Evolutionary conservation across 37 sponge, comb jelly and placozoan species (phyloP).

Genomic region (Bolinopsis microptera): DNA sequence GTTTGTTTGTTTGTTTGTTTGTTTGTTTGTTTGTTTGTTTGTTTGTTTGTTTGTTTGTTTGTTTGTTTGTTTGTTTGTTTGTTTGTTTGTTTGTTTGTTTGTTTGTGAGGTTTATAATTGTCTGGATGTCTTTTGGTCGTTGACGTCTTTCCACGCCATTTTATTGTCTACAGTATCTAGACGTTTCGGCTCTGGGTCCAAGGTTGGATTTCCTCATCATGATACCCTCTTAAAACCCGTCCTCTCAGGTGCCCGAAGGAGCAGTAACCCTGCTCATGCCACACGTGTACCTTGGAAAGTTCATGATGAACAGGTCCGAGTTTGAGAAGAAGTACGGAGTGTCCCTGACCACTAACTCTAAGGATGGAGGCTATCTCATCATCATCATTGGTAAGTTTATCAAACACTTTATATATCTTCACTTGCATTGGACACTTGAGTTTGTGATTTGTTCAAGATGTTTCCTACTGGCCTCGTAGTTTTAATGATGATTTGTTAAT

Average conservation of each 20-base stretch:
- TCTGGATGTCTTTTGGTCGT: too few species aligned
- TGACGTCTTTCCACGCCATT: too few species aligned
- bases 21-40: background rate
- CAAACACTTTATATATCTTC: too few species aligned
- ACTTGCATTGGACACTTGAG: too few species aligned
- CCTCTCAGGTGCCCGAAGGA: conserved; percentile 37
- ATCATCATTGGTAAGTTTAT: conserved; percentile 51
- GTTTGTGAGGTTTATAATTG: background rate
- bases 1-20: background rate
- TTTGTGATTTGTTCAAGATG: too few species aligned
- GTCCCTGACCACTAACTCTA: conserved; percentile 51
- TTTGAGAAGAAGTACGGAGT: conserved; percentile 58
- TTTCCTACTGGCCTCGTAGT: too few species aligned
- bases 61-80: background rate
- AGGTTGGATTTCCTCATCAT: too few species aligned
- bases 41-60: background rate
- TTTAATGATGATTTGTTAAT: too few species aligned
- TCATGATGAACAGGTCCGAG: conserved; percentile 55
- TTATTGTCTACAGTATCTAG: too few species aligned
- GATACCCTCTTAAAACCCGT: background rate
- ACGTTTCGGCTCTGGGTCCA: background rate
- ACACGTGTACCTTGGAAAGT: conserved; percentile 57
- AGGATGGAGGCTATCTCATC: conserved; percentile 65
- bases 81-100: background rate
- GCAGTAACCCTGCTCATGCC: conserved; percentile 41